Base-by-base conservation (phyloP, 53 echinoderm and acorn worm genomes). In the Glandiceps talaboti region DNA sequence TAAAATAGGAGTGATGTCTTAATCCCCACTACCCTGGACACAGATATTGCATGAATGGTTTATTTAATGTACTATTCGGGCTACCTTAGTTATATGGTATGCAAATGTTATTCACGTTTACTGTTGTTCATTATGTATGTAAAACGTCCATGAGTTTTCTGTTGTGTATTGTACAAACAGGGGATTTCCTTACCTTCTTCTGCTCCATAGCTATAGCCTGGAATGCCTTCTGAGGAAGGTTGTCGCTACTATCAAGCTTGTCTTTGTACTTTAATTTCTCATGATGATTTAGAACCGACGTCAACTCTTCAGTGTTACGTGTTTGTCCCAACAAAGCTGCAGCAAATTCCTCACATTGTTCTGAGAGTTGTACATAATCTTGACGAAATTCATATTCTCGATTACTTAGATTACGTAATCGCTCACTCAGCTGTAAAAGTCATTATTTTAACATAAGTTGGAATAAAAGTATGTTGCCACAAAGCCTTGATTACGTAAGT, bases 131-230 rank as follows among this genome's bases (percentile, higher is more conserved):
- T n/a, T n/a, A n/a, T n/a, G n/a, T n/a, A n/a, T n/a, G n/a, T n/a
- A n/a, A n/a, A n/a, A n/a, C n/a, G n/a, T n/a, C n/a, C n/a, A n/a
- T n/a, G n/a, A n/a, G n/a, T n/a, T n/a, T n/a, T n/a, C n/a, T n/a
- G n/a, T n/a, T n/a, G n/a, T n/a, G n/a, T n/a, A n/a, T n/a, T n/a
- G n/a, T n/a, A n/a, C n/a, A n/a, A n/a, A n/a, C n/a, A n/a, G n/a
- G n/a, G n/a, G n/a, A n/a, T n/a, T n/a, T n/a, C n/a, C n/a, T 20
- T 85, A 95, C 95, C 90, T 95, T 90, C 83, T 95, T 95, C 89
- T 95, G 95, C 75, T 86, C 86, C 73, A 88, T 86, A n/a, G 64
- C 78, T 32, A 95, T 92, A 14, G 95, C 95, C 73, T 90, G 86
- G 87, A 90, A 95, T 85, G 90, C 95, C 81, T 88, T 95, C 73